Conservation (phyloP, 2,797 vertebrate species). For the Rhodeus uyekii region DNA sequence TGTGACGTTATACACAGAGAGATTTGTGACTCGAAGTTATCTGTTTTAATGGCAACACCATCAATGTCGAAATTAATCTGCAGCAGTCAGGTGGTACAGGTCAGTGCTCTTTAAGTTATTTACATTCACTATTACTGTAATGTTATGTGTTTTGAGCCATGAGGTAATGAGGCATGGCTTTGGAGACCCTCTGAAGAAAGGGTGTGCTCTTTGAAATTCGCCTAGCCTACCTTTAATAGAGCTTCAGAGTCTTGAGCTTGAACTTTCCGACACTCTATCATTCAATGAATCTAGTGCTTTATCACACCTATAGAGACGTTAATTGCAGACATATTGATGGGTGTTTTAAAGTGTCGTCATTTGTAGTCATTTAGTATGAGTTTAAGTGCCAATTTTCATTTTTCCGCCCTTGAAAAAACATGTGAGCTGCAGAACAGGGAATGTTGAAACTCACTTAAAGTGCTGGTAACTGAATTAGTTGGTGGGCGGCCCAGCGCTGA, state of each 20-base stretch:
- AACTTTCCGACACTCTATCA: not conserved
- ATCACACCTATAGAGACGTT: not conserved
- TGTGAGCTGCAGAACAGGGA: not conserved
- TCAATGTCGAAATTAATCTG: too few species aligned
- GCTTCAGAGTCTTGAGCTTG: not conserved
- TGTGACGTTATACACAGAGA: too few species aligned
- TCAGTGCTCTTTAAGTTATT: too few species aligned
- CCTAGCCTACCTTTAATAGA: not conserved
- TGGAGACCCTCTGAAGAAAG: too few species aligned
- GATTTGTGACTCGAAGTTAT: too few species aligned
- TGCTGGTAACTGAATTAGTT: conserved; percentile 18
- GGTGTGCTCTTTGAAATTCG: too few species aligned
- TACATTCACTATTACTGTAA: too few species aligned
- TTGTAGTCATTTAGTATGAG: not conserved
- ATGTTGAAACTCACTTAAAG: conserved; percentile 30
- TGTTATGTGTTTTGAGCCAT: too few species aligned
- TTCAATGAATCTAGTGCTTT: not conserved
- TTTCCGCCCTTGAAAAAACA: not conserved
- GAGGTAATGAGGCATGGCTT: too few species aligned
- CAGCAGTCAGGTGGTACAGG: too few species aligned
- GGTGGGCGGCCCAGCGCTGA: conserved; percentile 9
- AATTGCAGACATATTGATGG: not conserved
- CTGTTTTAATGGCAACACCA: too few species aligned
- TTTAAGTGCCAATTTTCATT: not conserved
- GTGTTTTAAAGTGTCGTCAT: not conserved